Percentiles rank a stretch among this genome's conserved stretches.
Evolutionary conservation across 1,140 invertebrate species (phyloP).

Genomic region (Cheumatopsyche charites): DNA sequence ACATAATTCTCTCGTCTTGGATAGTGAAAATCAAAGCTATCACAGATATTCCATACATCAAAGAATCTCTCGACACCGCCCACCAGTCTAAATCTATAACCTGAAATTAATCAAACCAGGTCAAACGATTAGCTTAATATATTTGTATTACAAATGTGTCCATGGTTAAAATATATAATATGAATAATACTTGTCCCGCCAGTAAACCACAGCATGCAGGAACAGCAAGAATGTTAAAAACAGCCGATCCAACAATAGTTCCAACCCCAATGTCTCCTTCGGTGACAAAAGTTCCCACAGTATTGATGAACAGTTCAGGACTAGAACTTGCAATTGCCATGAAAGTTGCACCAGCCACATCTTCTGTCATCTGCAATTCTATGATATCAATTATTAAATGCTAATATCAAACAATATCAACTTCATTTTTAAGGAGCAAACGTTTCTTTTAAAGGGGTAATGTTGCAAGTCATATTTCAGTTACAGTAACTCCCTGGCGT

Average conservation of each 20-base stretch:
- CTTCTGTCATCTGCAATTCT: constrained; percentile 73
- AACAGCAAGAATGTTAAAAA: constrained; percentile 91
- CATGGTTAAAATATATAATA: background rate
- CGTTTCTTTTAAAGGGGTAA: background rate
- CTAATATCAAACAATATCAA: background rate
- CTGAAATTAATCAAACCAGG: constrained; percentile 57
- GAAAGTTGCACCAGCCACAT: constrained; percentile 83
- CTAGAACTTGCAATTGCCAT: constrained; percentile 91
- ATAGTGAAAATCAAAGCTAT: constrained; percentile 75
- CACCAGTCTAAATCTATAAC: constrained; percentile 81
- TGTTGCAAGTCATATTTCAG: too few relatives aligned
- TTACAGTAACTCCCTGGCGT: too few relatives aligned
- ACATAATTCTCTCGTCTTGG: constrained; percentile 74
- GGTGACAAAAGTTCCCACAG: constrained; percentile 83
- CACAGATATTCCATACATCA: constrained; percentile 79
- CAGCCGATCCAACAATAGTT: constrained; percentile 85
- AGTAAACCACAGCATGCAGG: constrained; percentile 83
- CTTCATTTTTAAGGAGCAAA: background rate
- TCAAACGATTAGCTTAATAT: background rate
- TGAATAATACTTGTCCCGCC: constrained; percentile 69
- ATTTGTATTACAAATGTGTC: background rate
- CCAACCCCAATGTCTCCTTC: constrained; percentile 83
- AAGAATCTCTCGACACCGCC: constrained; percentile 82
- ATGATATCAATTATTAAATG: background rate
- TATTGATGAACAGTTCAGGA: constrained; percentile 88